Evolutionary conservation across 2,888 invertebrate species (phyloP), one percentile per base, ranked within the genome.

Genomic region (Mythimna pallens): DNA sequence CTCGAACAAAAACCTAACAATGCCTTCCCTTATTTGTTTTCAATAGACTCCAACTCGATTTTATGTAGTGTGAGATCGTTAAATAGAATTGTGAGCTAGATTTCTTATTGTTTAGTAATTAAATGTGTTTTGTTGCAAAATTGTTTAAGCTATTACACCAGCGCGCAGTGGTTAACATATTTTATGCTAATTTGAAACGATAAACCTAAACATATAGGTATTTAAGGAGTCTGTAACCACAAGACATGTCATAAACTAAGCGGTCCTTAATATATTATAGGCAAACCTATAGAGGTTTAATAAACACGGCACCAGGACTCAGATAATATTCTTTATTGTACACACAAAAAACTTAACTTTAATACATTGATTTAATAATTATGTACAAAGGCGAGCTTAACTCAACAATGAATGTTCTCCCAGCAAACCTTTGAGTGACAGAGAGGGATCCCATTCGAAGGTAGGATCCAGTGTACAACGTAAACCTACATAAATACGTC

Each of bases 1-100:
- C 80, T 85, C 78, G 80, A 59, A 55, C 22, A 80, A 78, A 85
- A 83, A 80, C 52, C 0, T 50, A 78, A 82, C 76, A 86, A 79
- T 76, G 55, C 52, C 59, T 72, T 72, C 64, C 64, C 70, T 73
- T 67, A 78, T 83, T 81, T 74, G 66, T 76, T 83, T 71, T 80
- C 74, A 75, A 81, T 74, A 65, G 62, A 76, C 59, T 54, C 57
- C 43, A 73, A 65, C 40, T 65, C 10, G 36, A 55, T 50, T 65
- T 54, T 62, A 72, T 63, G 40, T 59, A 34, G 62, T 70, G 72
- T 79, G 68, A 72, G 65, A 65, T 43, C 34, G 43, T 65, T 69
- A 30, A 61, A 43, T 52, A 30, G 57, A 65, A 59, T 54, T 36
- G 17, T 68, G 36, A 34, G 34, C 54, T 65, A 62, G 8, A 40